Evolutionary conservation across 2,888 invertebrate species (phyloP).

Genomic region (Ophion ellenae): DNA sequence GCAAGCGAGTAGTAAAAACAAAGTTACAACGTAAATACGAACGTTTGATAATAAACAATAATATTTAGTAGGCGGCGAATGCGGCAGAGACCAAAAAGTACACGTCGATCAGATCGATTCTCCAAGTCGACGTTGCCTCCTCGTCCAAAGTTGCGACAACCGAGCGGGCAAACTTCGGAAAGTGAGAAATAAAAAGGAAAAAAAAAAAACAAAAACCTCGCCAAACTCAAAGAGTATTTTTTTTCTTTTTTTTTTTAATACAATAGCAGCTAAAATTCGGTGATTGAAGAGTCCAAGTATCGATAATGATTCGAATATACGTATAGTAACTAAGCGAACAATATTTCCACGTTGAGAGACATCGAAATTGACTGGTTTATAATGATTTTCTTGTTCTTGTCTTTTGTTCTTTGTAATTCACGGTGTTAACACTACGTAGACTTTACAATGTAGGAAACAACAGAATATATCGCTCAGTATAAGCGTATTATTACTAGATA

Average conservation of each 20-base stretch:
- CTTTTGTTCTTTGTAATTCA: conserved; percentile 36
- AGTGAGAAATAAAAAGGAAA: conserved; percentile 36
- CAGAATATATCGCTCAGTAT: conserved; percentile 71
- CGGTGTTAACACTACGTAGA: conserved; percentile 79
- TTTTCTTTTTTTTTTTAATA: conserved; percentile 13
- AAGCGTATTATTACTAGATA: conserved; percentile 74
- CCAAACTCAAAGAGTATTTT: not conserved
- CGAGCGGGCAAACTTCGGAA: conserved; percentile 30
- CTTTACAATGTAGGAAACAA: conserved; percentile 80
- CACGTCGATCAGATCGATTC: conserved; percentile 18
- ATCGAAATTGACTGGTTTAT: conserved; percentile 34
- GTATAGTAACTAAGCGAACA: conserved; percentile 26
- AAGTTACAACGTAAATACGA: conserved; percentile 24
- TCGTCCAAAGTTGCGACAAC: not conserved
- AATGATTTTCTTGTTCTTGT: conserved; percentile 17
- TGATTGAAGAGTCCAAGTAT: conserved; percentile 35
- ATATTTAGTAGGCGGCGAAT: conserved; percentile 27
- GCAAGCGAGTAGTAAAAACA: conserved; percentile 51
- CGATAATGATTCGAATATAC: conserved; percentile 44
- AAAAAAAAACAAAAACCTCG: conserved; percentile 29
- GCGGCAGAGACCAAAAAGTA: conserved; percentile 29
- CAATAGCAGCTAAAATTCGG: conserved; percentile 45
- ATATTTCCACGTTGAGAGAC: conserved; percentile 36
- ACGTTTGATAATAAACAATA: conserved; percentile 28
- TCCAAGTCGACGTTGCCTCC: not conserved